Conservation (phyloP, 64 coral and sea anemone genomes). For the Stichodactyla helianthus region DNA sequence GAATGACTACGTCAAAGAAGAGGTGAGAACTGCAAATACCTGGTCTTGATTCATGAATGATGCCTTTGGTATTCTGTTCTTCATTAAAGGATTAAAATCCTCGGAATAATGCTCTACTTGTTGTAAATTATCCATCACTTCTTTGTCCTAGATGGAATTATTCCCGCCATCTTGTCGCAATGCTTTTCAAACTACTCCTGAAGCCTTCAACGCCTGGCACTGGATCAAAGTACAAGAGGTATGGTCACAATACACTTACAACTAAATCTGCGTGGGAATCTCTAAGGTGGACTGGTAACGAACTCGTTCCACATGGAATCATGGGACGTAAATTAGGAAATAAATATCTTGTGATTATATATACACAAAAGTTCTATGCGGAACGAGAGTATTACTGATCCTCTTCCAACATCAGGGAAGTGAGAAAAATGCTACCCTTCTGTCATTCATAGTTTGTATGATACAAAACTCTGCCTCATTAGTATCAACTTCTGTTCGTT, state of each 20-base stretch:
- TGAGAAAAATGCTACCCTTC: not conserved
- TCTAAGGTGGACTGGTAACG: too few species aligned
- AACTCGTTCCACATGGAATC: too few species aligned
- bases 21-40: slow-evolving; percentile 19
- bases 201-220: slow-evolving; percentile 17
- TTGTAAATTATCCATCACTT: not conserved
- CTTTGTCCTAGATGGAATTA: slow-evolving; percentile 23
- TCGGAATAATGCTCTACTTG: not conserved
- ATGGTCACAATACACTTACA: not conserved
- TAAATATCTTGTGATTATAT: too few species aligned
- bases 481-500: not conserved
- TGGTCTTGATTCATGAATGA: too few species aligned
- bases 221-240: slow-evolving; percentile 74
- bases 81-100: not conserved
- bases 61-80: too few species aligned
- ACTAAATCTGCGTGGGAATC: too few species aligned
- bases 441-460: too few species aligned
- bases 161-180: slow-evolving; percentile 44
- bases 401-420: too few species aligned
- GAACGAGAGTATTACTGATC: too few species aligned
- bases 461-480: too few species aligned
- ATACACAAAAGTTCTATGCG: too few species aligned
- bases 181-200: slow-evolving; percentile 46
- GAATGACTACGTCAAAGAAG: slow-evolving; percentile 47
- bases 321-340: too few species aligned